Base-by-base conservation (phyloP, 2,888 invertebrate species). In the Nudaria mundana region DNA sequence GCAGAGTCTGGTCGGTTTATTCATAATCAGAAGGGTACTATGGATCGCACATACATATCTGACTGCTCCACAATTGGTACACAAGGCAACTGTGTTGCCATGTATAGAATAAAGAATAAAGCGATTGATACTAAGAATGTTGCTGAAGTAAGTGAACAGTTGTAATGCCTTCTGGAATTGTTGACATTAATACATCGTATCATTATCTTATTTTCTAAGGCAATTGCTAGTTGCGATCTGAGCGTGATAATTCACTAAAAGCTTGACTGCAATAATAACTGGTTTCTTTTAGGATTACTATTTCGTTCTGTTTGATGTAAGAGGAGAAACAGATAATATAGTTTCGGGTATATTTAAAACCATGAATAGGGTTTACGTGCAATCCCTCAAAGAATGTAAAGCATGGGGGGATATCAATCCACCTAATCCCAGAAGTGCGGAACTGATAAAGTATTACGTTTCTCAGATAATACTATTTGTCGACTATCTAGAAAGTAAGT, bases 11-110 rank as follows among this genome's bases (percentile, higher is more conserved):
- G 93, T 16, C 81, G 93, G 40, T 91, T 84, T 71, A 75, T 86
- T 38, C 81, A 85, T 2, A 77, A 83, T 52, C 87, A 85, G 48
- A 86, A 72, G 59, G 72, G 75, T 5, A 71, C 55, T 36, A 81
- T 92, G 52, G 86, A 89, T 48, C 89, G 93, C 35, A 81, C 91
- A 1, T 91, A 93, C 44, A 81, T 95, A 35, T 91, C 93, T 0
- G 91, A 92, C 69, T 93, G 93, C 12, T 73, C 80, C 13, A 77
- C 82, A 11, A 83, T 91, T 50, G 74, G 87, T 37, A 85, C 94
- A 15, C 82, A 81, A 39, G 94, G 93, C 3, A 86, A 81, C 60
- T 93, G 93, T 71, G 86, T 95, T n/a, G 92, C 92, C 22, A 91
- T 93, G 56, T 93, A 94, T 66, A 91, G 94, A 53, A 88, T 91